A percentile compares a stretch with the other conserved stretches of the same genome.
phyloP scores from a whole-genome alignment of 2,113 vertebrate species.

The Eretmochelys imbricata region DNA sequence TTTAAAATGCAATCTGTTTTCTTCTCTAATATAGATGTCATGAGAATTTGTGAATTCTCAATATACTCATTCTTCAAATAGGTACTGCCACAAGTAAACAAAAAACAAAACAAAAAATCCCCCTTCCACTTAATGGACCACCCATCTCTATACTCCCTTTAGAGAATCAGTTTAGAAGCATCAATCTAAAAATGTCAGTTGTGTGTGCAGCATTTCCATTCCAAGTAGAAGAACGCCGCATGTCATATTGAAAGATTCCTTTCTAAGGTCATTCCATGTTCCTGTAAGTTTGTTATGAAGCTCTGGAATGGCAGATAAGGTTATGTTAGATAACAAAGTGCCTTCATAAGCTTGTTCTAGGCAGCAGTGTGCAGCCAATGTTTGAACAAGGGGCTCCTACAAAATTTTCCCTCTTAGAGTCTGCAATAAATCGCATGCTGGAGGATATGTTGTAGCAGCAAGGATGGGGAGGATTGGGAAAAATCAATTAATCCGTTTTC shows the following conservation, averaged over 20 bases:
- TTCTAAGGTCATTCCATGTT: constrained; percentile 57
- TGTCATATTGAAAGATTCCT: constrained; percentile 50
- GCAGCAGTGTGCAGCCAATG: constrained; percentile 60
- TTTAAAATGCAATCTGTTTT: constrained; percentile 60
- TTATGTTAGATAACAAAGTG: constrained; percentile 54
- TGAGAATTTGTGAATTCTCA: neutral
- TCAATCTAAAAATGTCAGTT: constrained; percentile 20
- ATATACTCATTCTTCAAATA: constrained; percentile 49
- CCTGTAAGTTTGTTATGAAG: constrained; percentile 49
- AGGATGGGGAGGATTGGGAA: neutral
- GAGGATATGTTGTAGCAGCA: constrained; percentile 31
- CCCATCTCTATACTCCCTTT: neutral
- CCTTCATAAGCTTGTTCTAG: constrained; percentile 69
- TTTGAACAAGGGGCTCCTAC: constrained; percentile 24
- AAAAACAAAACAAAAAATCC: constrained; percentile 29
- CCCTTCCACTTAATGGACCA: constrained; percentile 31
- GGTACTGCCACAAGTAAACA: constrained; percentile 44
- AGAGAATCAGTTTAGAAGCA: neutral
- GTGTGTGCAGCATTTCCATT: neutral
- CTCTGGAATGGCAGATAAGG: constrained; percentile 45
- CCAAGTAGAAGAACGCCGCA: neutral
- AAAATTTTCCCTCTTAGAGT: neutral
- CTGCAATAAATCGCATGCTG: constrained; percentile 7
- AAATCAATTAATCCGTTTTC: neutral
- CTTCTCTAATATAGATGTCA: constrained; percentile 39